Conservation (phyloP, 2,113 vertebrate species). For the Capreolus pygargus region DNA sequence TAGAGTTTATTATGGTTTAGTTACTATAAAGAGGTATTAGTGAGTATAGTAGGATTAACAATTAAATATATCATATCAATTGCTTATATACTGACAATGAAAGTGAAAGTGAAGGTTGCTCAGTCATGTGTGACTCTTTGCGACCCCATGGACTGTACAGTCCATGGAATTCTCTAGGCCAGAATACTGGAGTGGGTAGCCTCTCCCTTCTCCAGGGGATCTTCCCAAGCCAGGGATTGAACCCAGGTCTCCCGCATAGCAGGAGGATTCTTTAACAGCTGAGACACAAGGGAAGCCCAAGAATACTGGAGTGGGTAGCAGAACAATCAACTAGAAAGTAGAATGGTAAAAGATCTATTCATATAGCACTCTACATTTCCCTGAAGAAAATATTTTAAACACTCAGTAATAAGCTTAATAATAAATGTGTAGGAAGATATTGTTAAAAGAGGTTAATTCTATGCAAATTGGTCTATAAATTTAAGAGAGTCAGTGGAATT, state of each 20-base stretch:
- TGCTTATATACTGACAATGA: background rate
- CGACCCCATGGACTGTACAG: background rate
- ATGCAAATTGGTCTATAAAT: background rate
- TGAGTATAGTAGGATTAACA: background rate
- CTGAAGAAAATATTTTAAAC: background rate
- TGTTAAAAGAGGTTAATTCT: background rate
- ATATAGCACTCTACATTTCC: background rate
- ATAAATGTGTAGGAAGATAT: background rate
- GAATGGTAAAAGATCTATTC: background rate
- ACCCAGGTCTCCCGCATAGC: background rate
- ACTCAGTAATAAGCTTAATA: background rate
- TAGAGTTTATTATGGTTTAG: background rate
- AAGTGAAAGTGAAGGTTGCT: background rate
- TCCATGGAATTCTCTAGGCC: background rate
- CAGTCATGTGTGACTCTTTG: background rate
- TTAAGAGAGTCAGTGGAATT: background rate
- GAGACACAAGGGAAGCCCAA: background rate
- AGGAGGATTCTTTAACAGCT: background rate
- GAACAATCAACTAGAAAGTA: slow-evolving; percentile 2
- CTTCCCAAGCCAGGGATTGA: background rate
- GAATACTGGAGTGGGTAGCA: background rate
- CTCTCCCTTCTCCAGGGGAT: background rate
- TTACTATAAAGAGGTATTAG: background rate
- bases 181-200: background rate
- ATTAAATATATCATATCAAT: background rate